phyloP scores from a whole-genome alignment of 2,797 vertebrate genomes.

The Coregonus suidteri region DNA sequence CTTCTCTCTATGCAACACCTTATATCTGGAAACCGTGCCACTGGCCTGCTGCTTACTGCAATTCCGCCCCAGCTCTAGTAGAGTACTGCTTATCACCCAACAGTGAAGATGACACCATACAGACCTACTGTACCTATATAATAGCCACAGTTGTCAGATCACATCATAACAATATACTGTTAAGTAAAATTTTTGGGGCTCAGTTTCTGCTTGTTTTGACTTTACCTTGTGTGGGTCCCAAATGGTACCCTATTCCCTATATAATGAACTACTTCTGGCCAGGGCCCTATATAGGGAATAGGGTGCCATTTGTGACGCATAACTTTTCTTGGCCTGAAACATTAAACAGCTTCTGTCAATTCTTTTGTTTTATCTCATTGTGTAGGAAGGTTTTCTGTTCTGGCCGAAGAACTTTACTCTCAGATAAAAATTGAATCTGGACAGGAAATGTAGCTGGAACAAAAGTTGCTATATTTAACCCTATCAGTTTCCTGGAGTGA shows the following conservation, averaged over 20 bases:
- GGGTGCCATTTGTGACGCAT: not conserved
- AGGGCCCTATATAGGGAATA: too few species aligned
- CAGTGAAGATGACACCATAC: constrained; percentile 39
- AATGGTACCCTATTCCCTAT: too few species aligned
- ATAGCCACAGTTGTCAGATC: not conserved
- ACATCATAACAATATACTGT: not conserved
- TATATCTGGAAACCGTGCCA: constrained; percentile 20
- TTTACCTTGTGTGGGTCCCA: too few species aligned
- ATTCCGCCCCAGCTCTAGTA: constrained; percentile 26
- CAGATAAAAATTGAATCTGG: not conserved
- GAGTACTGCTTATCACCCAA: constrained; percentile 30
- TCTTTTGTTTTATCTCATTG: constrained; percentile 48
- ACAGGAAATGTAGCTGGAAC: constrained; percentile 47
- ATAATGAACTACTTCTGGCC: too few species aligned
- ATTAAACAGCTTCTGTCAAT: constrained; percentile 20
- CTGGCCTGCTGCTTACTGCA: constrained; percentile 29
- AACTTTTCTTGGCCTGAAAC: constrained; percentile 30
- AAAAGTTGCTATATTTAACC: constrained; percentile 36
- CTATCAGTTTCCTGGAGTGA: constrained; percentile 30
- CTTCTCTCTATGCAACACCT: constrained; percentile 8
- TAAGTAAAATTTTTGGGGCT: not conserved
- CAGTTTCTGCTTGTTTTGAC: not conserved
- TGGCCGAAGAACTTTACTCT: not conserved
- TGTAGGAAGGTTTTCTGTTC: not conserved
- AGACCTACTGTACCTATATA: constrained; percentile 21